Evolutionary conservation across 2,797 vertebrate genomes (phyloP), one percentile per base, ranked within the genome.

Genomic region (Coilia nasus): DNA sequence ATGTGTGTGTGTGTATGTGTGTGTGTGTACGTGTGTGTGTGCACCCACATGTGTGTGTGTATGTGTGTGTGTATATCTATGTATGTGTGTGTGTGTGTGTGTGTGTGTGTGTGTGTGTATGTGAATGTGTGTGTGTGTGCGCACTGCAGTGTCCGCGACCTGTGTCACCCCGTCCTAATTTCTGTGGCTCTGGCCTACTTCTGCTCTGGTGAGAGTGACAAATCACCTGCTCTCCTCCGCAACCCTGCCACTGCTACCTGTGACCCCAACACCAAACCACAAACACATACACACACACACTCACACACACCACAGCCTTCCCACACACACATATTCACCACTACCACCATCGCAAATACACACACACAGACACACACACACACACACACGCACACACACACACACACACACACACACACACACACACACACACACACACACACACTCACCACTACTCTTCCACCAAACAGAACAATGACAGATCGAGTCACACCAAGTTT

Each of bases 361-460:
- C 50, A 54, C 50, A 54, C 50, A 54, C 50, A 54, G 2, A 10
- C 50, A 10, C 50, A 78, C 75, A 46, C 75, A 47, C 78, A 81
- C 78, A 81, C 41, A 12, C 78, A 81, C 35, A 23, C 17, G 46
- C 78, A 81, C 35, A 44, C 46, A 44, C 46, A 46, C 10, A 81
- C 21, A 81, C 82, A 83, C 82, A 23, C 10, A 47, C 82, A 62
- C 82, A n/a, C 31, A 9, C 82, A 46, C 62, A 56, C 31, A 83
- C 31, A 57, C 82, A 83, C 82, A n/a, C 7, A 54, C 9, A 14
- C 50, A 54, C 50, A 54, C 50, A 54, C 50, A 54, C 50, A 54
- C 50, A 54, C 50, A 54, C 7, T 10, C 50, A 54, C 7, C 50
- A 54, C 50, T 10, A 9, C 14, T 7, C 14, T 9, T 7, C 7